Conservation (phyloP, 2,888 invertebrate species). For the Melanostoma mellinum region DNA sequence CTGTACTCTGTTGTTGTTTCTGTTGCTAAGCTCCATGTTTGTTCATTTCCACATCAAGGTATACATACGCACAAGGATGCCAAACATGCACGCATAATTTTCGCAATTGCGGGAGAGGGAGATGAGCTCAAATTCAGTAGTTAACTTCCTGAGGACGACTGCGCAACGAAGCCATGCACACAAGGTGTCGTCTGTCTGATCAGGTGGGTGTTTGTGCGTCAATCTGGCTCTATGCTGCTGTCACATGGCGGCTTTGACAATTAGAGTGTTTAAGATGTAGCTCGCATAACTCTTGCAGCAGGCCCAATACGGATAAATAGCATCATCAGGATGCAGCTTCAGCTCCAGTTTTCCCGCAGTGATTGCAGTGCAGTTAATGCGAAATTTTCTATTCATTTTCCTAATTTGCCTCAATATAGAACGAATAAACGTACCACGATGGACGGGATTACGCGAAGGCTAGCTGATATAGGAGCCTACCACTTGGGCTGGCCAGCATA, state of each 20-base stretch:
- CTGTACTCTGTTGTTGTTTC: slow-evolving; percentile 10
- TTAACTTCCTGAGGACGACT: slow-evolving; percentile 43
- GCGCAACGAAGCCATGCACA: slow-evolving; percentile 11
- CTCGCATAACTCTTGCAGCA: slow-evolving; percentile 64
- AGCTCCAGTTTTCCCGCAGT: slow-evolving; percentile 59
- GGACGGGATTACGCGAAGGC: background rate
- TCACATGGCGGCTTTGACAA: slow-evolving; percentile 58
- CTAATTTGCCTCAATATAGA: slow-evolving; percentile 59
- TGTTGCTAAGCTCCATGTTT: slow-evolving; percentile 38
- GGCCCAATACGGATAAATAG: slow-evolving; percentile 64
- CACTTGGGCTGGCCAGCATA: slow-evolving; percentile 10
- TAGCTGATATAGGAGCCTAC: background rate
- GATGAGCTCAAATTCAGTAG: slow-evolving; percentile 57
- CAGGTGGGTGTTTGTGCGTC: slow-evolving; percentile 65
- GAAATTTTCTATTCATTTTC: slow-evolving; percentile 71
- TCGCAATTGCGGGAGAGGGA: slow-evolving; percentile 13
- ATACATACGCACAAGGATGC: slow-evolving; percentile 61
- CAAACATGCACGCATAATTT: slow-evolving; percentile 70
- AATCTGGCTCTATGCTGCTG: slow-evolving; percentile 39
- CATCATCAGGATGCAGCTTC: slow-evolving; percentile 47
- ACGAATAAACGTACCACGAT: background rate
- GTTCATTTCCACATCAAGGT: slow-evolving; percentile 47
- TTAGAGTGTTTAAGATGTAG: slow-evolving; percentile 65
- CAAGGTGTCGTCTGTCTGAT: slow-evolving; percentile 42
- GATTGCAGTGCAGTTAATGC: slow-evolving; percentile 57